Conservation (phyloP, 2,113 vertebrate species). For the Carettochelys insculpta region DNA sequence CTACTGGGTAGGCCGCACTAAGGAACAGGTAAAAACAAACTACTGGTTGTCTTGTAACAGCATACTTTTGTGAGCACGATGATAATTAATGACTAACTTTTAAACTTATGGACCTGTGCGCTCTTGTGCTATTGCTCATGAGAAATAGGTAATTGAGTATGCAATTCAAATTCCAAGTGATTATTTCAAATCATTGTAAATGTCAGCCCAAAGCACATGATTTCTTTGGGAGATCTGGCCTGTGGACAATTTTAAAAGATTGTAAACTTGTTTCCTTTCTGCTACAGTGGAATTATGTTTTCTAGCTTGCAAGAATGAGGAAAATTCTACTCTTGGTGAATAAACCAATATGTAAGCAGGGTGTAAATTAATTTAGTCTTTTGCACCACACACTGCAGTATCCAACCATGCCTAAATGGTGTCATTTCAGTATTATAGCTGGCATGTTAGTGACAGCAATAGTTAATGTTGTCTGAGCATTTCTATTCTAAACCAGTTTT, state of each 20-base stretch:
- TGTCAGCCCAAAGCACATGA: background rate
- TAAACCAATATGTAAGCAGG: background rate
- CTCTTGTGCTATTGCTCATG: background rate
- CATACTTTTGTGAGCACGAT: background rate
- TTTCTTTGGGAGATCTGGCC: accelerated
- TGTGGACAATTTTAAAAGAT: background rate
- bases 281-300: background rate
- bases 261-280: background rate
- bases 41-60: no score
- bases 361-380: background rate
- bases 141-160: background rate
- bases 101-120: background rate
- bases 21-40: constrained; percentile 88
- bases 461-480: background rate
- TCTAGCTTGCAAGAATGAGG: background rate
- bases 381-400: accelerated
- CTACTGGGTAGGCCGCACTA: constrained; percentile 86
- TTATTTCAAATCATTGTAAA: background rate
- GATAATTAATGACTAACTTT: background rate
- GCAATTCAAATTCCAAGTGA: background rate
- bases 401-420: background rate
- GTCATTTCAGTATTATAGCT: background rate
- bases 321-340: background rate
- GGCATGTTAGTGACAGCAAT: background rate
- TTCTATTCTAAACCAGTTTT: background rate